Conservation (phyloP, 2,888 invertebrate species). For the Agrotis exclamationis region DNA sequence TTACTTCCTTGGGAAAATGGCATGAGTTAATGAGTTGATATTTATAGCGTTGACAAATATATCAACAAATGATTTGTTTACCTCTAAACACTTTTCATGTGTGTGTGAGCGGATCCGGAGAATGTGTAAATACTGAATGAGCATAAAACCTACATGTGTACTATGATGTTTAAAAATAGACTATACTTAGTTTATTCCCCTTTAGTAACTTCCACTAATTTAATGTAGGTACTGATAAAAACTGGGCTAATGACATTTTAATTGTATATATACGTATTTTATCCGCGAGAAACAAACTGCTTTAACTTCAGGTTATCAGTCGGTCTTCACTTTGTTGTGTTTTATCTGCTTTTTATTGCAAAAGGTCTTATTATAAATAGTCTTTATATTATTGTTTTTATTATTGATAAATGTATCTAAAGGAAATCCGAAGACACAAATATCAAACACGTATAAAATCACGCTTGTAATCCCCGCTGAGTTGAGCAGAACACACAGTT, state of each 20-base stretch:
- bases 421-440: background rate
- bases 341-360: background rate
- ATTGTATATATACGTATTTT: background rate
- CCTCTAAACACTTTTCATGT: background rate
- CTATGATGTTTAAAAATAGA: background rate
- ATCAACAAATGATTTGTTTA: no score
- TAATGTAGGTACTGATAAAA: background rate
- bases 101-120: background rate
- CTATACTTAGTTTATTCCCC: background rate
- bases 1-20: no score
- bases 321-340: background rate
- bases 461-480: background rate
- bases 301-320: background rate
- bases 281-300: slow-evolving; percentile 1
- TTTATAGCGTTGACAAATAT: no score
- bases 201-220: background rate
- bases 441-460: background rate
- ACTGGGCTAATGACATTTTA: slow-evolving; percentile 22
- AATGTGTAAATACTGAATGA: no score
- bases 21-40: no score
- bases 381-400: no score
- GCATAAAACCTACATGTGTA: background rate
- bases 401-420: background rate
- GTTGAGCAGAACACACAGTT: background rate
- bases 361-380: background rate